Conservation (phyloP, 2,113 vertebrate genomes). For the Chlamydotis undulata region DNA sequence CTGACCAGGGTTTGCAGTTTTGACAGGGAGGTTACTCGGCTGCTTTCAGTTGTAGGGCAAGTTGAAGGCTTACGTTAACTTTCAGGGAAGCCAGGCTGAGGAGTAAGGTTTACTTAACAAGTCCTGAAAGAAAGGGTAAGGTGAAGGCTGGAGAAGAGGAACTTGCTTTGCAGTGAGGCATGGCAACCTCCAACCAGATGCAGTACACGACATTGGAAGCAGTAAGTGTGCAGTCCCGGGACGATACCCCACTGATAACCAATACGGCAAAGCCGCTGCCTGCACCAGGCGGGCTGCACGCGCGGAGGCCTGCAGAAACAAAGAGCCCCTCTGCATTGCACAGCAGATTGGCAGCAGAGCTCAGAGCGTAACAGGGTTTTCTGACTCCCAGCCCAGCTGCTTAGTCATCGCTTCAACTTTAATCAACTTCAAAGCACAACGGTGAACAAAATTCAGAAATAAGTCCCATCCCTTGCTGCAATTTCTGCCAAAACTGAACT, state of each 20-base stretch:
- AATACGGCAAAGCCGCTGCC: fast-evolving
- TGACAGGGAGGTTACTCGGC: neutral
- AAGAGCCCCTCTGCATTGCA: neutral
- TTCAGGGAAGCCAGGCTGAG: neutral
- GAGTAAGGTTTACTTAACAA: neutral
- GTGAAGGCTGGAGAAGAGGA: neutral
- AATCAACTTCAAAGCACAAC: neutral
- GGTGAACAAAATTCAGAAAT: neutral
- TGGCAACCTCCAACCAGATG: neutral
- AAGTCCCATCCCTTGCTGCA: neutral
- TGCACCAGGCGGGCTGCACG: fast-evolving
- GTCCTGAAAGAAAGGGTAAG: neutral
- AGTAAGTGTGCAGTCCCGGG: neutral
- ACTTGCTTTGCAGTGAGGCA: neutral
- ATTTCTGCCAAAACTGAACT: neutral
- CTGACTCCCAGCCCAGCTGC: neutral
- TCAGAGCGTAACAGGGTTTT: neutral
- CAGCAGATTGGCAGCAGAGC: neutral
- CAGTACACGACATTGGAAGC: fast-evolving
- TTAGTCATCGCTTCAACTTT: slow-evolving; percentile 6
- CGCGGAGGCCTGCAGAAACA: neutral
- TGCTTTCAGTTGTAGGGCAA: neutral
- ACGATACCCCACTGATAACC: neutral
- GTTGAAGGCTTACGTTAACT: neutral
- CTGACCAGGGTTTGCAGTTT: neutral